phyloP scores from a whole-genome alignment of 2,797 vertebrate genomes.

The Linurgus olivaceus region DNA sequence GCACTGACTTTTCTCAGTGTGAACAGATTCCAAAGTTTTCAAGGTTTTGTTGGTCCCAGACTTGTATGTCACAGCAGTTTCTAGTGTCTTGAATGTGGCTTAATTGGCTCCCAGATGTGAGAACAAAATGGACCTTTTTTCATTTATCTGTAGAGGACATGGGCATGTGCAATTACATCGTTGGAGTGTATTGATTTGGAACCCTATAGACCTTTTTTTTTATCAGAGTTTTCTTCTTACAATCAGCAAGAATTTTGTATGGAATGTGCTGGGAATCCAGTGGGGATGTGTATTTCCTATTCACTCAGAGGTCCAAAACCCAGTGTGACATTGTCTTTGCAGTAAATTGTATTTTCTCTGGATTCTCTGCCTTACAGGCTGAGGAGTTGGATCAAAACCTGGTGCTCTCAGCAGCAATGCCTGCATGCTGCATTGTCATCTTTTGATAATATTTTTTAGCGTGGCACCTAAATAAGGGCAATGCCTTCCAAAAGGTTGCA shows the following conservation, averaged over 20 bases:
- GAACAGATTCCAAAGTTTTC: not conserved
- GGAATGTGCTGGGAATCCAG: not conserved
- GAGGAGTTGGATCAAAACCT: not conserved
- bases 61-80: not conserved
- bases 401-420: not conserved
- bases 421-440: not conserved
- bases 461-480: not conserved
- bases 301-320: not conserved
- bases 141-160: not conserved
- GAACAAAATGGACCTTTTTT: not conserved
- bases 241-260: not conserved
- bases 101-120: conserved; percentile 26
- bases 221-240: not conserved
- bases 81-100: not conserved
- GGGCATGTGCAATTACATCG: not conserved
- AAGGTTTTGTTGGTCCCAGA: not conserved
- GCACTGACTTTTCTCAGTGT: not conserved
- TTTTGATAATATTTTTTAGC: not conserved
- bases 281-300: not conserved
- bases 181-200: not conserved
- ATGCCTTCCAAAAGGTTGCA: not conserved
- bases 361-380: not conserved
- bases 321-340: not conserved
- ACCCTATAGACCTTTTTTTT: not conserved
- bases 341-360: not conserved